Percentiles rank a stretch among this genome's conserved stretches.
phyloP scores from a whole-genome alignment of 2,113 vertebrate genomes.

The Onychorhynchus coronatus region DNA sequence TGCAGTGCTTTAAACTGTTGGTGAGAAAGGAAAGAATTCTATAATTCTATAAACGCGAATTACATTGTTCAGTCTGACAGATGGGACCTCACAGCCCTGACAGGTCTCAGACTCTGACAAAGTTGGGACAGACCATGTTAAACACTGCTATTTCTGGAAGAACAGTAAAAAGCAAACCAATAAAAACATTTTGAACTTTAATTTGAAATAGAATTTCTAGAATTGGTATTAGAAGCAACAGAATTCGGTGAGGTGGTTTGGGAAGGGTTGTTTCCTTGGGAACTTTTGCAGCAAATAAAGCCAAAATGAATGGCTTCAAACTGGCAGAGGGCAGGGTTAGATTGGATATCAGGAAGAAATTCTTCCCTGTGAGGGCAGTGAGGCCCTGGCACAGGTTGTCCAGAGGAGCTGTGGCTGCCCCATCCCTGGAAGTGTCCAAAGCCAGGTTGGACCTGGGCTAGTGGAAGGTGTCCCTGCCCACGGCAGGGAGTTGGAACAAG shows the following conservation, averaged over 20 bases:
- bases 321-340: neutral
- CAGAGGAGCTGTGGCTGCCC: neutral
- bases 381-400: neutral
- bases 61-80: neutral
- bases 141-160: neutral
- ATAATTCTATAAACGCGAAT: neutral
- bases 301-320: neutral
- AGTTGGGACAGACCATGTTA: neutral
- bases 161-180: neutral
- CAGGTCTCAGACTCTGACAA: neutral
- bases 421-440: neutral
- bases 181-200: neutral
- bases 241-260: neutral
- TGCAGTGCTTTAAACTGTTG: neutral
- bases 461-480: neutral
- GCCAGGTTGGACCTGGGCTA: neutral
- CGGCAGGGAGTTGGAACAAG: neutral
- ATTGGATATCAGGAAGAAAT: neutral
- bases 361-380: neutral
- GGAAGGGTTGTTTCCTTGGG: neutral
- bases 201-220: neutral
- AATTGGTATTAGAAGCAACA: neutral
- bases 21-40: neutral
- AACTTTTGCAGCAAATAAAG: neutral
- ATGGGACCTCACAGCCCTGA: neutral